These are phyloP conservation scores for Hyaena hyaena DNA, from an alignment of 2,113 vertebrate genomes.

Conservation along the genomic window DNA sequence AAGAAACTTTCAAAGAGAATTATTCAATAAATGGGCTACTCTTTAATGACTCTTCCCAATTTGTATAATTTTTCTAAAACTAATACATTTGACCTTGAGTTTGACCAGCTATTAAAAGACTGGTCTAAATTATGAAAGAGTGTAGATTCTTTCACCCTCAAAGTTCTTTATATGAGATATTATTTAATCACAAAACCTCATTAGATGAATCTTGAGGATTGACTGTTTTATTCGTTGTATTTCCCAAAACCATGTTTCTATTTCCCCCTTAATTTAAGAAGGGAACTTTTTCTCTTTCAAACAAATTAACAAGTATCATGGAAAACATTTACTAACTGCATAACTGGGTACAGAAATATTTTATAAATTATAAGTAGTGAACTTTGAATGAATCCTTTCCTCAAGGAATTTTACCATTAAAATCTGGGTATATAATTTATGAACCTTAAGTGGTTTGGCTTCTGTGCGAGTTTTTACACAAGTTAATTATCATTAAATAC, in stretches of 20 bases:
- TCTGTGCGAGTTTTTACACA: not conserved
- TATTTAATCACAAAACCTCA: conserved; percentile 17
- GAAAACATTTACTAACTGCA: conserved; percentile 38
- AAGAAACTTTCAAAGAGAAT: conserved; percentile 22
- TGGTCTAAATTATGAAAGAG: conserved; percentile 21
- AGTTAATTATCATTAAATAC: conserved; percentile 58
- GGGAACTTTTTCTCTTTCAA: not conserved
- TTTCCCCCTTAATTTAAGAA: not conserved
- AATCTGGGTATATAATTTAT: conserved; percentile 46
- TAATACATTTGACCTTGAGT: conserved; percentile 37
- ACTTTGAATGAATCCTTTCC: conserved; percentile 37
- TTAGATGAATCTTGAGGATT: not conserved
- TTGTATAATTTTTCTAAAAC: conserved; percentile 20
- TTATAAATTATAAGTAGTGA: conserved; percentile 27
- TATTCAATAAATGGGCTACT: conserved; percentile 22
- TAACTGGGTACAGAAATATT: not conserved
- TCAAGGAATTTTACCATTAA: conserved; percentile 52
- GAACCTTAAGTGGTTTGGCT: conserved; percentile 21
- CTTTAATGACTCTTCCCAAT: not conserved
- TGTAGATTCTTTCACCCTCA: conserved; percentile 21
- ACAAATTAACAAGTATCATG: conserved; percentile 6
- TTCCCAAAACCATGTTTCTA: not conserved
- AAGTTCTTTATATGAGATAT: conserved; percentile 36
- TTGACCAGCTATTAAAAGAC: conserved; percentile 14
- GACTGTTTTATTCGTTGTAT: conserved; percentile 4